phyloP scores from a whole-genome alignment of 2,797 vertebrate genomes.

The Triplophysa yarkandensis region DNA sequence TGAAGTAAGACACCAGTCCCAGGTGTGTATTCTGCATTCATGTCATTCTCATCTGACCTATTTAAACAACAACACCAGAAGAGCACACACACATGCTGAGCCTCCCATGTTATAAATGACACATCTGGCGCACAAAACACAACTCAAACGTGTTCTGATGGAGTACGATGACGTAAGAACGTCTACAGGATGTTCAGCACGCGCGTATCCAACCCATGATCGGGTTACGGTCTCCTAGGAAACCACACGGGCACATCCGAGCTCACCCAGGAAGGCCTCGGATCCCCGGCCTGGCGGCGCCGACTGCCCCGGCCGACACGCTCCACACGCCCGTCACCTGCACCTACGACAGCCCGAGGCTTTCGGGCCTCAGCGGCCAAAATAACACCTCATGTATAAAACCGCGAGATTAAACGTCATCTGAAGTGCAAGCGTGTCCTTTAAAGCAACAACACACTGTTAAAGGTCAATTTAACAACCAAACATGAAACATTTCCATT shows the following conservation, averaged over 20 bases:
- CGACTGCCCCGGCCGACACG: neutral
- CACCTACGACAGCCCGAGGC: constrained; percentile 49
- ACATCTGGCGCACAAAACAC: neutral
- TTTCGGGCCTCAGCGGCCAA: constrained; percentile 62
- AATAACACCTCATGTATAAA: too few relatives aligned
- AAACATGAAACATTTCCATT: too few relatives aligned
- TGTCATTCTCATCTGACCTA: neutral
- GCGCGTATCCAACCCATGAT: neutral
- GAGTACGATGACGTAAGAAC: neutral
- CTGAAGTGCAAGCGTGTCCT: too few relatives aligned
- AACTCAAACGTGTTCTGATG: neutral
- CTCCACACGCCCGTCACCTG: neutral
- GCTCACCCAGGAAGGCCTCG: constrained; percentile 56
- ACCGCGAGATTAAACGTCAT: too few relatives aligned
- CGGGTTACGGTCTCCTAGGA: constrained; percentile 31
- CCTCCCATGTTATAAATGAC: neutral
- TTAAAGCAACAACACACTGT: too few relatives aligned
- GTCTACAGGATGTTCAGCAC: neutral
- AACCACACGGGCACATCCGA: constrained; percentile 18
- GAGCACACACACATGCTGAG: neutral
- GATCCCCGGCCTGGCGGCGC: constrained; percentile 58
- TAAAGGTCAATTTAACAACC: too few relatives aligned
- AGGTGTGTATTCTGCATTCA: neutral
- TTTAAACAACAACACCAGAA: neutral
- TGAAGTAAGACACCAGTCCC: neutral